Conservation (phyloP, 1,140 invertebrate genomes). For the Zaprionus vittiger region DNA sequence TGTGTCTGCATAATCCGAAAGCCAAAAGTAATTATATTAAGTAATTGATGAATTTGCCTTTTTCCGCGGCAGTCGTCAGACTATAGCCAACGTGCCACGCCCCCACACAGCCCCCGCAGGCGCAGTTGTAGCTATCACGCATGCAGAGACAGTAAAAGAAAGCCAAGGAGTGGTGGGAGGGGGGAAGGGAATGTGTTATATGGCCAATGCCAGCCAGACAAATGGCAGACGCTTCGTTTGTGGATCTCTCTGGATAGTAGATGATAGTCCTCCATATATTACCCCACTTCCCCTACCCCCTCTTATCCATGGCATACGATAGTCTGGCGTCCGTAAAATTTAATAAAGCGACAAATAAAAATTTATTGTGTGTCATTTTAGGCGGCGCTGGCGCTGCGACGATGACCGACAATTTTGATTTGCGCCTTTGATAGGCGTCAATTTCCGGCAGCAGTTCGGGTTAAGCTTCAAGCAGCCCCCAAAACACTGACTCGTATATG, state of each 20-base stretch:
- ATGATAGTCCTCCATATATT: conserved; percentile 3
- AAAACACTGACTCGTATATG: background rate
- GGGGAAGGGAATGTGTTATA: conserved; percentile 11
- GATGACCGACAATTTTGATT: conserved; percentile 70
- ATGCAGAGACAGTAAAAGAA: conserved; percentile 3
- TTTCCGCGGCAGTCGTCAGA: conserved; percentile 61
- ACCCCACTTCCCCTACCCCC: background rate
- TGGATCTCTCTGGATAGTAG: background rate
- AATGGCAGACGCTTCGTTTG: conserved; percentile 51
- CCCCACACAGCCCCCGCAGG: background rate
- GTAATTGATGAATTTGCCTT: conserved; percentile 83
- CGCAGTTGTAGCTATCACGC: conserved; percentile 35
- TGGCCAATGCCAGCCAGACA: conserved; percentile 58
- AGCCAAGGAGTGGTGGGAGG: background rate
- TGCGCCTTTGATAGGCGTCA: conserved; percentile 61
- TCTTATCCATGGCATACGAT: background rate
- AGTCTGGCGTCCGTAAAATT: conserved; percentile 53
- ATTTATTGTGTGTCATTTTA: conserved; percentile 81
- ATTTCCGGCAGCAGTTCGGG: conserved; percentile 56
- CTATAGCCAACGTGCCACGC: conserved; percentile 21
- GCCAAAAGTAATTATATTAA: conserved; percentile 83
- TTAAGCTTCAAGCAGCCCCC: conserved; percentile 34
- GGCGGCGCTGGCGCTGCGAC: conserved; percentile 66
- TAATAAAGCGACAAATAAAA: conserved; percentile 80
- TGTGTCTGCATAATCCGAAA: conserved; percentile 80